Evolutionary conservation across 2,797 vertebrate species (phyloP).

Genomic region (Eupleurogrammus muticus): DNA sequence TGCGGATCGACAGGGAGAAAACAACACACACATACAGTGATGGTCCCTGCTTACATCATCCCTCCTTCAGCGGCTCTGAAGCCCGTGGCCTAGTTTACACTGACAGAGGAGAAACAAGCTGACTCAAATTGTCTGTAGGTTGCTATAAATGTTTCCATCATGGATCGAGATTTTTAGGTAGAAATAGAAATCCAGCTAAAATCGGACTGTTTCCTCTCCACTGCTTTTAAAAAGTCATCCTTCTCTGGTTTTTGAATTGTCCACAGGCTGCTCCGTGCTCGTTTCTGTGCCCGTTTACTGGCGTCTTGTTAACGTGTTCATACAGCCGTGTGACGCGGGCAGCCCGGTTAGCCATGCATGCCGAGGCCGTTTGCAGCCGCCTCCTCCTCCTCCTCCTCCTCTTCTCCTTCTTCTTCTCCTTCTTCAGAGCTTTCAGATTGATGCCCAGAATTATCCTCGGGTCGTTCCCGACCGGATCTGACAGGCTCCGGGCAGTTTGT

Average conservation of each 20-base stretch:
- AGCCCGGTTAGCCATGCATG: conserved; percentile 67
- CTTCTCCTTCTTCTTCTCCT: no score
- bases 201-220: conserved; percentile 45
- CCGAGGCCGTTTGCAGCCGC: conserved; percentile 52
- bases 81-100: conserved; percentile 66
- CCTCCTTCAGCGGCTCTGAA: conserved; percentile 59
- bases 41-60: conserved; percentile 72
- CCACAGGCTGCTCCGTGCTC: conserved; percentile 23
- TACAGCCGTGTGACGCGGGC: conserved; percentile 62
- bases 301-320: conserved; percentile 64
- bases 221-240: conserved; percentile 53
- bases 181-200: conserved; percentile 50
- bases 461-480: conserved; percentile 54
- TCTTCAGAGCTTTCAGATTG: conserved; percentile 50
- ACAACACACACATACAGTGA: conserved; percentile 54
- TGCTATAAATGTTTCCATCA: conserved; percentile 17
- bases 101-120: conserved; percentile 46
- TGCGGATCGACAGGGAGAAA: conserved; percentile 53
- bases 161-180: conserved; percentile 36
- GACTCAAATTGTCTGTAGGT: conserved; percentile 17
- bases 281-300: conserved; percentile 44
- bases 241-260: conserved; percentile 55
- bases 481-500: conserved; percentile 57
- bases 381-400: conserved; percentile 37
- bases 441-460: conserved; percentile 50